Evolutionary conservation across 2,113 vertebrate genomes (phyloP).

Genomic region (Daboia siamensis): DNA sequence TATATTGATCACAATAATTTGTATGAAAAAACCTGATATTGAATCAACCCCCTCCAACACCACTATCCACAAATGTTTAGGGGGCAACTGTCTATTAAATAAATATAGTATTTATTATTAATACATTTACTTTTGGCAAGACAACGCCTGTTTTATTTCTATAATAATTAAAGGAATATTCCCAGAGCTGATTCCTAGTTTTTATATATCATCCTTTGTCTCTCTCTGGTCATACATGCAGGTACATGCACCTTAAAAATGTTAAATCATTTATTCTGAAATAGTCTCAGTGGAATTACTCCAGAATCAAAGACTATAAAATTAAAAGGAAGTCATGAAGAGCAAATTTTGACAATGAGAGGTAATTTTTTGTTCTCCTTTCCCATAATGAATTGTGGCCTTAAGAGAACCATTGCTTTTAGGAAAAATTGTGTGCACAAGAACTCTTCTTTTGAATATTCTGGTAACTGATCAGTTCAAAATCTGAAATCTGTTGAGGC

Average conservation of each 20-base stretch:
- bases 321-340: not conserved
- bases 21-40: not conserved
- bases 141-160: not conserved
- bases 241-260: not conserved
- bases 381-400: not conserved
- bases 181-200: not conserved
- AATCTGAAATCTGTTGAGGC: not conserved
- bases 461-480: not conserved
- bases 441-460: not conserved
- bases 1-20: too few relatives aligned
- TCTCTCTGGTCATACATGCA: not conserved
- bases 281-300: not conserved
- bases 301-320: not conserved
- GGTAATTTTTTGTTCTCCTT: not conserved
- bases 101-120: not conserved
- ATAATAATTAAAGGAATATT: not conserved
- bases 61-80: not conserved
- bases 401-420: not conserved
- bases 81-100: not conserved
- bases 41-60: not conserved
- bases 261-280: not conserved
- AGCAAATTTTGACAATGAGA: not conserved
- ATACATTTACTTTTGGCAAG: not conserved
- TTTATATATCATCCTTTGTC: not conserved
- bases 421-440: not conserved